phyloP scores from a whole-genome alignment of 1,140 invertebrate genomes.

The Plectrocnemia conspersa region DNA sequence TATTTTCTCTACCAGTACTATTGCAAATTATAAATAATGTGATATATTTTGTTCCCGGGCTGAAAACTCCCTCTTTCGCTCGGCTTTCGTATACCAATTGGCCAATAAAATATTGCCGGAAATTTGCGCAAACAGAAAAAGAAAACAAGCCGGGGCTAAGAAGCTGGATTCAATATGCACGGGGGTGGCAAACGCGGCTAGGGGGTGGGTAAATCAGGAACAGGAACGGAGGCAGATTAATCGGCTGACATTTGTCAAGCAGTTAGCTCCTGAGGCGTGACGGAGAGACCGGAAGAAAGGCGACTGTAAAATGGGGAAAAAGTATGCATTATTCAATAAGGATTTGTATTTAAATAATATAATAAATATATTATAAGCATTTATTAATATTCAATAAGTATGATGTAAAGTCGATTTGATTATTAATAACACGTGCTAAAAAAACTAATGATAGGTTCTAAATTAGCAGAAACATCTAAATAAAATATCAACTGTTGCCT shows the following conservation, averaged over 20 bases:
- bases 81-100: constrained; percentile 8
- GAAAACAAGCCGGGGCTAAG: constrained; percentile 14
- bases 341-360: too few relatives aligned
- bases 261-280: constrained; percentile 28
- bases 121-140: constrained; percentile 30
- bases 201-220: constrained; percentile 9
- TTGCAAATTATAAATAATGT: too few relatives aligned
- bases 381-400: too few relatives aligned
- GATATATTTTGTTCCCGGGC: too few relatives aligned
- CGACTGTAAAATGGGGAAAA: constrained; percentile 16
- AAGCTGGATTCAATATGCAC: constrained; percentile 24
- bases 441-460: too few relatives aligned
- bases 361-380: too few relatives aligned
- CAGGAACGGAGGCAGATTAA: constrained; percentile 27
- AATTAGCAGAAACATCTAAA: too few relatives aligned
- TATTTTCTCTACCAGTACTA: constrained; percentile 3
- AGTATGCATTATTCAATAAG: too few relatives aligned
- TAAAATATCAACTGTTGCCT: too few relatives aligned
- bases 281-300: constrained; percentile 18
- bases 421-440: too few relatives aligned
- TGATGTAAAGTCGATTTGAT: too few relatives aligned
- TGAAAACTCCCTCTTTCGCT: neutral
- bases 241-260: constrained; percentile 34
- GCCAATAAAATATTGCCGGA: constrained; percentile 29
- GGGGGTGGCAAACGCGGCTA: constrained; percentile 6